Conservation (phyloP, 2,888 invertebrate genomes). For the Caenorhabditis sp. region DNA sequence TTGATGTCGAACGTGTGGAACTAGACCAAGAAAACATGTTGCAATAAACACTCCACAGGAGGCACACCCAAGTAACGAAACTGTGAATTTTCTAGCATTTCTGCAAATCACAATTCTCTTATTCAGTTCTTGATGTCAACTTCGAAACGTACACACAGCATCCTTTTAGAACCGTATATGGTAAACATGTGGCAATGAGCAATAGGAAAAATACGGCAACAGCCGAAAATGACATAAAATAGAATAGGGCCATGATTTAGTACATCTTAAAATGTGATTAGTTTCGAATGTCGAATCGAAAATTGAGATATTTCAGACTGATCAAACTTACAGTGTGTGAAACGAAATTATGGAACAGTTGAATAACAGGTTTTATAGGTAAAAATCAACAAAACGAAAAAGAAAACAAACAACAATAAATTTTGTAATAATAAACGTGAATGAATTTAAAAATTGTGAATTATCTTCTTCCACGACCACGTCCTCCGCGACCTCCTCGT, state of each 20-base stretch:
- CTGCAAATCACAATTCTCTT: slow-evolving; percentile 8
- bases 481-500: slow-evolving; percentile 24
- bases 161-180: slow-evolving; percentile 45
- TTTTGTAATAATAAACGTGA: background rate
- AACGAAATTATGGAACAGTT: background rate
- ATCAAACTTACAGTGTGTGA: background rate
- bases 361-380: slow-evolving; percentile 2
- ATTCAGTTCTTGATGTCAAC: background rate
- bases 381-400: slow-evolving; percentile 9
- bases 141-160: slow-evolving; percentile 29
- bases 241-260: slow-evolving; percentile 26
- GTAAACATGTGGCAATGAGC: slow-evolving; percentile 42
- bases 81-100: slow-evolving; percentile 27
- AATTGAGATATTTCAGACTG: background rate
- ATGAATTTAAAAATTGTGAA: background rate
- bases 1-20: slow-evolving; percentile 73
- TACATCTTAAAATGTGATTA: background rate
- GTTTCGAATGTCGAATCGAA: background rate
- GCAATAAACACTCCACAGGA: slow-evolving; percentile 76
- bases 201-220: slow-evolving; percentile 39
- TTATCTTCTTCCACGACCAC: slow-evolving; percentile 23
- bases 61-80: slow-evolving; percentile 72
- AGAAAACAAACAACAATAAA: slow-evolving; percentile 8
- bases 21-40: slow-evolving; percentile 75
- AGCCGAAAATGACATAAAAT: slow-evolving; percentile 33